phyloP scores from a whole-genome alignment of 2,797 vertebrate genomes.

The Spea hammondii region DNA sequence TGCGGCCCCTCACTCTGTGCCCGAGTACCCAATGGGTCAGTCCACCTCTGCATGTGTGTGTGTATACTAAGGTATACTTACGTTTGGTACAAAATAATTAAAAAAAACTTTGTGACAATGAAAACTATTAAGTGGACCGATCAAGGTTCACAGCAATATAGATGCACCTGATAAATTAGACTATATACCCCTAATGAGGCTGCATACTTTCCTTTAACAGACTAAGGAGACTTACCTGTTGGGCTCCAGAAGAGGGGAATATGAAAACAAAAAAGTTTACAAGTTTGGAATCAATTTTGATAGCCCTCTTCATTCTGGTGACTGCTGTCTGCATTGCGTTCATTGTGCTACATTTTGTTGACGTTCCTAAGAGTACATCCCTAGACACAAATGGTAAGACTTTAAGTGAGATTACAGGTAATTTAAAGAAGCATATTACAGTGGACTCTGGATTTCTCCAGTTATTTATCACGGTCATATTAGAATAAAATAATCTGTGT shows the following conservation, averaged over 20 bases:
- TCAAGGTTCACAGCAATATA: conserved; percentile 40
- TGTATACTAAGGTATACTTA: no score
- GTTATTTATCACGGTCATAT: no score
- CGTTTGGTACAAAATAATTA: no score
- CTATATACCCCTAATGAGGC: neutral
- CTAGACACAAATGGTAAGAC: conserved; percentile 18
- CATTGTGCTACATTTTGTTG: conserved; percentile 61
- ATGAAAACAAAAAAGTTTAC: conserved; percentile 52
- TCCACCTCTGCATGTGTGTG: no score
- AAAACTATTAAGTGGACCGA: conserved; percentile 1
- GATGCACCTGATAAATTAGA: conserved; percentile 28
- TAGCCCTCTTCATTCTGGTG: conserved; percentile 69
- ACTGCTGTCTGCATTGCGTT: conserved; percentile 63
- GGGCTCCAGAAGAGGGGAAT: neutral
- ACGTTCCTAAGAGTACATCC: neutral
- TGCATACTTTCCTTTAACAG: neutral
- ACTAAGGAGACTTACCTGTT: neutral
- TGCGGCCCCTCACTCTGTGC: no score
- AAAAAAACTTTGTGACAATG: no score
- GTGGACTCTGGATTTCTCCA: no score
- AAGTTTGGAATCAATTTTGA: conserved; percentile 66
- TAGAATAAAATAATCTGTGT: no score
- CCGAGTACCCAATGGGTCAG: no score
- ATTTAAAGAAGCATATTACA: no score
- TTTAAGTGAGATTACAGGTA: no score